Evolutionary conservation across 2,113 vertebrate species (phyloP).

Genomic region (Nothobranchius furzeri): DNA sequence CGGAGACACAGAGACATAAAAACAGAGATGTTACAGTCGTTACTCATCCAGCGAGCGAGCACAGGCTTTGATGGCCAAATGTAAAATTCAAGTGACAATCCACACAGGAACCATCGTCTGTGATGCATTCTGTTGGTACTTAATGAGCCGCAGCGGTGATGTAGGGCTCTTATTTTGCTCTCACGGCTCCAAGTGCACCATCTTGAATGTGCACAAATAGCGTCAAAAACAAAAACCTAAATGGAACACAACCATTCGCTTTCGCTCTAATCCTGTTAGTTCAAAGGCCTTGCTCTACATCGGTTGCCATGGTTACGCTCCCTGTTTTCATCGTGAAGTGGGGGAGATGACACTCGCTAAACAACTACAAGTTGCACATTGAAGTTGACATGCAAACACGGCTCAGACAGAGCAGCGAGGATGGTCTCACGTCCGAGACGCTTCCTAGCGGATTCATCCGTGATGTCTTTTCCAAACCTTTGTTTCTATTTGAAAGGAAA

Average conservation of each 20-base stretch:
- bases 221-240: conserved; percentile 55
- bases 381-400: conserved; percentile 22
- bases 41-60: conserved; percentile 51
- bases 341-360: conserved; percentile 49
- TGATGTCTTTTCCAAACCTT: no score
- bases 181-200: conserved; percentile 64
- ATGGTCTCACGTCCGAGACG: no score
- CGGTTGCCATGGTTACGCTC: conserved; percentile 75
- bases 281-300: conserved; percentile 51
- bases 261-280: conserved; percentile 74
- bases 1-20: conserved; percentile 14
- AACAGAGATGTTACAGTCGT: conserved; percentile 50
- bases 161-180: conserved; percentile 59
- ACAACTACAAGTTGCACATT: conserved; percentile 48
- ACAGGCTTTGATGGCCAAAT: conserved; percentile 61
- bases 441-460: no score
- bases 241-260: conserved; percentile 66
- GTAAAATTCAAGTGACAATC: conserved; percentile 71
- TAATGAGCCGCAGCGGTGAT: conserved; percentile 59
- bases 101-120: conserved; percentile 51
- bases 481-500: no score
- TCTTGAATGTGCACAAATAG: conserved; percentile 68
- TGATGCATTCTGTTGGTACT: conserved; percentile 56
- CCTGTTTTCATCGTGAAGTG: conserved; percentile 59
- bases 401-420: conserved; percentile 5